Percentiles rank a stretch among this genome's conserved stretches.
These are phyloP conservation scores for Drosophila lacteicornis DNA, from an alignment of 1,140 invertebrate genomes.

Conservation along the genomic window DNA sequence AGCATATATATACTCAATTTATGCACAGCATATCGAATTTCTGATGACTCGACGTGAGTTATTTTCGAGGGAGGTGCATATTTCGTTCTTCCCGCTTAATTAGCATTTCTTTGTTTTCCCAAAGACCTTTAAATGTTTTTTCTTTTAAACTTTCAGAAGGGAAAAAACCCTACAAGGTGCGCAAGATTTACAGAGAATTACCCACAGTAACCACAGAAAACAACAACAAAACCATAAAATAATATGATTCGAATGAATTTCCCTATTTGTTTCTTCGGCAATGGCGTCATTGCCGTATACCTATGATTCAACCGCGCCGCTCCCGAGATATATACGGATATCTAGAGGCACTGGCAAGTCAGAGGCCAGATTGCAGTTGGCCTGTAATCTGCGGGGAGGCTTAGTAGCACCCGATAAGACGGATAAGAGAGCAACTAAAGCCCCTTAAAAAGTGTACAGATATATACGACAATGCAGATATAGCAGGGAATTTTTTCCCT, in stretches of 20 bases:
- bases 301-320: conserved; percentile 21
- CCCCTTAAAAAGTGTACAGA: conserved; percentile 5
- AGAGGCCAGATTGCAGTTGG: conserved; percentile 10
- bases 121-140: conserved; percentile 14
- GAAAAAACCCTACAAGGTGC: conserved; percentile 7
- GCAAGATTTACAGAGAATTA: conserved; percentile 29
- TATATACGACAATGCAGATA: neutral
- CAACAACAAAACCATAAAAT: conserved; percentile 32
- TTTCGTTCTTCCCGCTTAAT: conserved; percentile 14
- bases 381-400: conserved; percentile 20
- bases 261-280: conserved; percentile 40
- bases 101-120: conserved; percentile 7
- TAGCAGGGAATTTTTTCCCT: neutral
- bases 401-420: conserved; percentile 25
- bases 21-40: conserved; percentile 15
- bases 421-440: conserved; percentile 14
- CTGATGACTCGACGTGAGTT: conserved; percentile 27
- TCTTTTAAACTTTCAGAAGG: neutral
- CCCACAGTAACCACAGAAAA: conserved; percentile 1
- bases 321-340: neutral
- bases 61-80: conserved; percentile 17
- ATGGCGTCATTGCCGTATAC: conserved; percentile 32
- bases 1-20: conserved; percentile 1
- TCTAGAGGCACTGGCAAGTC: neutral
- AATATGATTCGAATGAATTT: conserved; percentile 39